phyloP scores from a whole-genome alignment of 2,797 vertebrate species.

The Tympanoctomys barrerae region DNA sequence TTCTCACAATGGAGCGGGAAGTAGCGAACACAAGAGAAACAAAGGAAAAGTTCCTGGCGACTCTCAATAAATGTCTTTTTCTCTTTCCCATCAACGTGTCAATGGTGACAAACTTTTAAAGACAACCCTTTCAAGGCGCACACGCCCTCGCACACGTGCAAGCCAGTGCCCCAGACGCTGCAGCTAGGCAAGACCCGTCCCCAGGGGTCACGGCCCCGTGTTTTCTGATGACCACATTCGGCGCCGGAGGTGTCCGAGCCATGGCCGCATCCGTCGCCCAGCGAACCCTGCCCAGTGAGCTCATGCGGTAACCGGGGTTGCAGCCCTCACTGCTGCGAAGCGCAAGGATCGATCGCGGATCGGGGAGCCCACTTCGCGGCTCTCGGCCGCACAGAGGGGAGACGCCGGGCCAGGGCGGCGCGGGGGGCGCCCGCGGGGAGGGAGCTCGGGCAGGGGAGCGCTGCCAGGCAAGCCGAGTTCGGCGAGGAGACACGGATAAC shows the following conservation, averaged over 20 bases:
- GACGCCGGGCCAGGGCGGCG: background rate
- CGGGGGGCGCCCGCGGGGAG: background rate
- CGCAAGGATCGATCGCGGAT: background rate
- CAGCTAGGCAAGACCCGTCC: background rate
- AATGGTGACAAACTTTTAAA: slow-evolving; percentile 62
- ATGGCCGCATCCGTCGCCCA: slow-evolving; percentile 36
- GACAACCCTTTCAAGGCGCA: slow-evolving; percentile 2
- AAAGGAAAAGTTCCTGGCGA: slow-evolving; percentile 51
- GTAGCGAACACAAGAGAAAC: background rate
- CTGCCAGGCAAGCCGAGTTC: background rate
- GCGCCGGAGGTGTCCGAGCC: background rate
- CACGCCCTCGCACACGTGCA: background rate
- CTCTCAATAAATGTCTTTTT: background rate
- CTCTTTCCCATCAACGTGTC: slow-evolving; percentile 1
- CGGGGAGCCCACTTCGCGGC: background rate
- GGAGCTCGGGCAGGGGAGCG: background rate
- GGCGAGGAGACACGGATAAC: background rate
- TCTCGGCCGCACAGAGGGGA: background rate
- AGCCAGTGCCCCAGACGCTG: background rate
- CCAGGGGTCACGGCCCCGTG: slow-evolving; percentile 55
- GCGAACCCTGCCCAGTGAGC: slow-evolving; percentile 10
- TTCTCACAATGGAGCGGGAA: background rate
- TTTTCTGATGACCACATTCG: slow-evolving; percentile 57
- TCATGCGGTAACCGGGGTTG: background rate
- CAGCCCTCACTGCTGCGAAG: background rate